A percentile compares a stretch with the other conserved stretches of the same genome.
Conservation (phyloP, 1,140 invertebrate species). For the Drosophila simulans region DNA sequence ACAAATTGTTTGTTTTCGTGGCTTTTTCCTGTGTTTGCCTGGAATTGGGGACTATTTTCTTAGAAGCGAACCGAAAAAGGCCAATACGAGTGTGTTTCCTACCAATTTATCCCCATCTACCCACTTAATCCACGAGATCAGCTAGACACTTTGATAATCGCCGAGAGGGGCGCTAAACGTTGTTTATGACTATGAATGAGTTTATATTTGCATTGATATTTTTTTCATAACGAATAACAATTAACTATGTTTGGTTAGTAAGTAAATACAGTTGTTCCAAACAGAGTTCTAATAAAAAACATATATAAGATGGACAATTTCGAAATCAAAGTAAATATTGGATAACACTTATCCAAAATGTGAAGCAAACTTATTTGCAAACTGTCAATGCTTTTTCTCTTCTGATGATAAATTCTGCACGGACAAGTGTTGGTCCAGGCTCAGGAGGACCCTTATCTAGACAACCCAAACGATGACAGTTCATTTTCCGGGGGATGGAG, state of each 20-base stretch:
- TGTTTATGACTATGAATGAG: background rate
- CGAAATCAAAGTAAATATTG: background rate
- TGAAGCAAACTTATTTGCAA: background rate
- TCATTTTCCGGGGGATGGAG: background rate
- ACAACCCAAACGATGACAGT: conserved; percentile 5
- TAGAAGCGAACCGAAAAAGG: background rate
- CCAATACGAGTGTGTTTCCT: background rate
- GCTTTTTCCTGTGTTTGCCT: background rate
- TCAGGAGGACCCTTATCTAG: background rate
- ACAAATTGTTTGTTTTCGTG: conserved; percentile 18
- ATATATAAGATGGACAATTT: background rate
- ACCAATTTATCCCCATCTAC: background rate
- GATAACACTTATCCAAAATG: background rate
- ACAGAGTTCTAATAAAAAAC: too few relatives aligned
- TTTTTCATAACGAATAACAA: background rate
- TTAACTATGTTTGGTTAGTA: background rate
- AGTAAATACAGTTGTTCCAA: too few relatives aligned
- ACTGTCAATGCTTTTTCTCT: background rate
- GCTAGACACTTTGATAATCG: background rate
- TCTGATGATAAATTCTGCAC: conserved; percentile 1
- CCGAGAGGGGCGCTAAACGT: background rate
- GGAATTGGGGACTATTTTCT: conserved; percentile 2
- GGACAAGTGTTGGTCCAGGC: background rate
- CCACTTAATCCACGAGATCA: background rate
- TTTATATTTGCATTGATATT: background rate